These are phyloP conservation scores for Mythimna loreyi DNA, from an alignment of 2,888 invertebrate species.

Conservation along the genomic window DNA sequence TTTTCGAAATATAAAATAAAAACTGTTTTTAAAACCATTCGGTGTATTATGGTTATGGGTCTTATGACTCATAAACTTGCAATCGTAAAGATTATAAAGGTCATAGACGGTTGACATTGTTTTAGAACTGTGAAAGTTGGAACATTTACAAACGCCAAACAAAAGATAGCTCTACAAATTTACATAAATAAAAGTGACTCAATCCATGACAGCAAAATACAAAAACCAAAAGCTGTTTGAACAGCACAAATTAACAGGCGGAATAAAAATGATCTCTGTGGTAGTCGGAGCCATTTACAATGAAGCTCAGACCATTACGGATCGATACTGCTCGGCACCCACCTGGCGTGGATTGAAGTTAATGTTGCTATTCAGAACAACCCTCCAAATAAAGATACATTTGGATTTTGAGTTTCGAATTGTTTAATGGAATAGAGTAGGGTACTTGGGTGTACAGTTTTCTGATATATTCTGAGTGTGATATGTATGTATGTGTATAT, in stretches of 20 bases:
- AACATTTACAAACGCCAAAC: not conserved
- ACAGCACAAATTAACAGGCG: conserved; percentile 32
- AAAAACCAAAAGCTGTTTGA: conserved; percentile 27
- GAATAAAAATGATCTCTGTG: conserved; percentile 51
- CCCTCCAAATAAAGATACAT: conserved; percentile 56
- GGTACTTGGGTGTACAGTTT: not conserved
- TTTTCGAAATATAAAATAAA: conserved; percentile 16
- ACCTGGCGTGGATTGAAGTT: conserved; percentile 63
- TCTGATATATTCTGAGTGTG: not conserved
- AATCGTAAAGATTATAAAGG: not conserved
- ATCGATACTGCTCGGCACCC: conserved; percentile 60
- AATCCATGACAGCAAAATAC: not conserved
- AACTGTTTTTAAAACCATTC: not conserved
- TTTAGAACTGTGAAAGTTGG: not conserved
- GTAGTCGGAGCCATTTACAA: conserved; percentile 48
- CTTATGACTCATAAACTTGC: not conserved
- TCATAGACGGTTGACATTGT: not conserved
- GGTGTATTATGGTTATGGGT: not conserved
- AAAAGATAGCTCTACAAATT: not conserved
- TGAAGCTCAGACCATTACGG: conserved; percentile 56
- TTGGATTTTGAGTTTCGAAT: conserved; percentile 40
- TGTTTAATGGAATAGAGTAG: conserved; percentile 5
- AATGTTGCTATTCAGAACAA: conserved; percentile 61
- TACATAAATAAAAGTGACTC: not conserved
- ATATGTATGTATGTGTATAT: too few species aligned